Conservation (phyloP, 1,140 invertebrate species). For the Drosophila littoralis region DNA sequence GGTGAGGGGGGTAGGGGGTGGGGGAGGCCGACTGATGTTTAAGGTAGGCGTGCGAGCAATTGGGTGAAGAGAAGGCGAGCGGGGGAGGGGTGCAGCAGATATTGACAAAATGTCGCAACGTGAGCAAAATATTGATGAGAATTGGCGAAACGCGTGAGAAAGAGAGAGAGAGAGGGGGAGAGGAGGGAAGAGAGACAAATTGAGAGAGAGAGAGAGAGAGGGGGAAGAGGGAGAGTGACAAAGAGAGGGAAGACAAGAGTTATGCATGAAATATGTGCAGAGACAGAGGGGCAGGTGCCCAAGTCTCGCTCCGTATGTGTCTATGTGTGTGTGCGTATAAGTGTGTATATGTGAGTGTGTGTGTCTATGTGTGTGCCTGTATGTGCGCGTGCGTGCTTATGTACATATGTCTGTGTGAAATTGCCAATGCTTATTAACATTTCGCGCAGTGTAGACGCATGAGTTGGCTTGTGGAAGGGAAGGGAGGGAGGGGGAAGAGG, state of each 20-base stretch:
- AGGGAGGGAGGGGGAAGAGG: neutral
- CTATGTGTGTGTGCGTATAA: no score
- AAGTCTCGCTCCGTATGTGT: neutral
- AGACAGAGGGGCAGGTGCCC: neutral
- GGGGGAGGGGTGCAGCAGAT: conserved; percentile 52
- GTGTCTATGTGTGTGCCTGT: no score
- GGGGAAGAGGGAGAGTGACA: neutral
- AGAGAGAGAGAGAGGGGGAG: neutral
- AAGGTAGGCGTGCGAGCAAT: neutral
- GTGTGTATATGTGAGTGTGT: no score
- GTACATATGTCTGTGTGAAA: conserved; percentile 32
- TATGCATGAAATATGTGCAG: conserved; percentile 47
- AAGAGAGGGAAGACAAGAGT: conserved; percentile 6
- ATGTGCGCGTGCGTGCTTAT: neutral
- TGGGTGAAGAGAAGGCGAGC: neutral
- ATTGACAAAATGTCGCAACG: conserved; percentile 83
- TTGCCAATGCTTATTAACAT: conserved; percentile 66
- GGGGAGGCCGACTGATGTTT: neutral
- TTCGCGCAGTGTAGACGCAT: conserved; percentile 35
- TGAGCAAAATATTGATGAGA: conserved; percentile 80
- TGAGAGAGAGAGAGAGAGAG: neutral
- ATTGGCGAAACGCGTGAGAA: conserved; percentile 50
- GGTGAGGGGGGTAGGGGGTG: neutral
- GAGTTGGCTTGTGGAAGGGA: neutral
- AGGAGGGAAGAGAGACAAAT: no score